A percentile compares a stretch with the other conserved stretches of the same genome.
Conservation (phyloP, 92 coral and sea anemone genomes). For the Porites divaricata region DNA sequence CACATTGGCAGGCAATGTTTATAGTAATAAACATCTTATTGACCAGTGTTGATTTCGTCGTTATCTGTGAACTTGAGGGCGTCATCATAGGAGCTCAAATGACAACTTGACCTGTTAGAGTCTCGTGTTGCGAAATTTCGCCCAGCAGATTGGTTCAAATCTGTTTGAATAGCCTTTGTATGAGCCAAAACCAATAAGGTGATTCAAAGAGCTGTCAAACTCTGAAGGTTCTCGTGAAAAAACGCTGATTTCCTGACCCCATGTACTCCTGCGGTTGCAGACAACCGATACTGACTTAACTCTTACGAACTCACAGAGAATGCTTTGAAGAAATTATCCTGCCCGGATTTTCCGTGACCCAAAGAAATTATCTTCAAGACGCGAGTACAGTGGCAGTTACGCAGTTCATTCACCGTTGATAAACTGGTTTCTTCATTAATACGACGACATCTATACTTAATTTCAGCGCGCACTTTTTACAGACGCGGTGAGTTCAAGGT, state of each 20-base stretch:
- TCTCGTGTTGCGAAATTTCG: conserved; percentile 46
- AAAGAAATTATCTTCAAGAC: conserved; percentile 10
- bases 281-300: conserved; percentile 26
- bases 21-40: conserved; percentile 51
- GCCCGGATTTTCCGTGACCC: conserved; percentile 27
- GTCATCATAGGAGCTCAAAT: conserved; percentile 45
- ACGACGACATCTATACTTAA: background rate
- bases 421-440: no score
- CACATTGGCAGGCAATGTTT: conserved; percentile 35
- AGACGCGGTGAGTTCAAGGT: conserved; percentile 32
- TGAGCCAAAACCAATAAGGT: conserved; percentile 64
- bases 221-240: conserved; percentile 24
- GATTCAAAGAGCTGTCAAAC: conserved; percentile 61
- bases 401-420: no score
- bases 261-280: conserved; percentile 42
- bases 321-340: conserved; percentile 32
- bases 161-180: conserved; percentile 66
- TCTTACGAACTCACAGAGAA: conserved; percentile 27
- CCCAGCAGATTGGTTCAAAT: conserved; percentile 28
- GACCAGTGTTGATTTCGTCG: conserved; percentile 42
- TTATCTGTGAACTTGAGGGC: conserved; percentile 55
- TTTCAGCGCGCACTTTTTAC: background rate
- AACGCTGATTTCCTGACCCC: conserved; percentile 42
- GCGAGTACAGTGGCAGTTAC: no score
- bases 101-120: conserved; percentile 26